Evolutionary conservation across 2,797 vertebrate species (phyloP).

Genomic region (Manis javanica): DNA sequence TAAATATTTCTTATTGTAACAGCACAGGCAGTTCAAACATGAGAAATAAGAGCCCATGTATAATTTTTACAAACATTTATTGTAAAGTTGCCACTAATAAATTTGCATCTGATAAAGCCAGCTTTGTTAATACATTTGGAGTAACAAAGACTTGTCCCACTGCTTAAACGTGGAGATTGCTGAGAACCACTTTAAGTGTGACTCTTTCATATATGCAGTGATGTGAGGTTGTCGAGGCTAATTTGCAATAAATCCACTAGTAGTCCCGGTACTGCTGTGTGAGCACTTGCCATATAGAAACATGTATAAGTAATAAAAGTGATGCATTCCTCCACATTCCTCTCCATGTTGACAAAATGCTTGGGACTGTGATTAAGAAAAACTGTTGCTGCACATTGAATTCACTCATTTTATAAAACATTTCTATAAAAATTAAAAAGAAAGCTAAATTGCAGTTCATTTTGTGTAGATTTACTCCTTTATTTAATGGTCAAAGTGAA

Average conservation of each 20-base stretch:
- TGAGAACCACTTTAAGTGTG: conserved; percentile 16
- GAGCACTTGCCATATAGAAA: neutral
- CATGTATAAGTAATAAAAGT: neutral
- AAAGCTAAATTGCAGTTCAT: neutral
- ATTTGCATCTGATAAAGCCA: neutral
- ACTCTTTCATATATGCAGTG: neutral
- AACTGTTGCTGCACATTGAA: neutral
- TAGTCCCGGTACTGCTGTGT: neutral
- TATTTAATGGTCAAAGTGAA: neutral
- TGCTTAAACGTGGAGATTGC: neutral
- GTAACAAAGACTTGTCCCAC: neutral
- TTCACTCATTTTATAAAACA: neutral
- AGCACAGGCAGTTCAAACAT: neutral
- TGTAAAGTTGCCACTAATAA: neutral
- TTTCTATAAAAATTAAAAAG: neutral
- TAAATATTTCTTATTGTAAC: neutral
- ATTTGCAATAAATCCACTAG: conserved; percentile 36
- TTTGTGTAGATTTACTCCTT: neutral
- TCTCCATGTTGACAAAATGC: neutral
- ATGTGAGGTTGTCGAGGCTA: conserved; percentile 31
- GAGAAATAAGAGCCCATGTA: neutral
- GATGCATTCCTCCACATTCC: neutral
- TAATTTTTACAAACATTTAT: neutral
- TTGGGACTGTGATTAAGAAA: neutral
- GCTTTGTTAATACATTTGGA: conserved; percentile 38